Conservation (phyloP, 2,797 vertebrate species). For the Acomys russatus region DNA sequence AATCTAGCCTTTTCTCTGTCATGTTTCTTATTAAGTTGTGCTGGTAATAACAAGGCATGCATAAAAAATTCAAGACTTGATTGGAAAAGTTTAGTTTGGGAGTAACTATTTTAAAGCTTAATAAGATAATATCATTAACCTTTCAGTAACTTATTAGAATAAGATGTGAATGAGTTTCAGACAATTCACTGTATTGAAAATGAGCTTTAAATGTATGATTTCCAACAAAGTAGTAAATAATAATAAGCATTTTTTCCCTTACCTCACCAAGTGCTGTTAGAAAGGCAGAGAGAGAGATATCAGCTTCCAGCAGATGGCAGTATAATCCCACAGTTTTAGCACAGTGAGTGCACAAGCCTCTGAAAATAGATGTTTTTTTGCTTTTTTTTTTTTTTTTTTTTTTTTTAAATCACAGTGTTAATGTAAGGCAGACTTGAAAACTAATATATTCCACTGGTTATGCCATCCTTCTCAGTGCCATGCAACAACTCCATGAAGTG, state of each 20-base stretch:
- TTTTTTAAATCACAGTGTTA: slow-evolving; percentile 9
- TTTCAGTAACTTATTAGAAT: slow-evolving; percentile 58
- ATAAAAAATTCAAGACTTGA: slow-evolving; percentile 50
- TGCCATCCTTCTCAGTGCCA: slow-evolving; percentile 54
- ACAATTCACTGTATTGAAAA: slow-evolving; percentile 45
- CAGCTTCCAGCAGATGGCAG: slow-evolving; percentile 89
- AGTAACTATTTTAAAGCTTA: slow-evolving; percentile 64
- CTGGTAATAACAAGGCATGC: slow-evolving; percentile 53
- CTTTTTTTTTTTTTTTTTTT: neutral
- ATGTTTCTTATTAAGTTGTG: slow-evolving; percentile 57
- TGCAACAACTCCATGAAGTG: neutral
- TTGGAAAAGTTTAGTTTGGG: slow-evolving; percentile 51
- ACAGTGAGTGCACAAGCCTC: neutral
- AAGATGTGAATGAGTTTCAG: neutral
- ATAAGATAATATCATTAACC: slow-evolving; percentile 58
- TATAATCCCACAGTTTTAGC: slow-evolving; percentile 69
- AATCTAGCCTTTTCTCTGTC: neutral
- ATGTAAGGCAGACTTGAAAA: slow-evolving; percentile 67
- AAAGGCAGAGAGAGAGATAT: neutral
- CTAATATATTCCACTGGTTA: slow-evolving; percentile 49
- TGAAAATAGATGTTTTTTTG: slow-evolving; percentile 58
- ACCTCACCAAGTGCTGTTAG: neutral
- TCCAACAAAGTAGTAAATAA: slow-evolving; percentile 42
- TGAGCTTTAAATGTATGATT: slow-evolving; percentile 51
- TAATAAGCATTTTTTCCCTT: neutral